A percentile compares a stretch with the other conserved stretches of the same genome.
Conservation (phyloP, 2,113 vertebrate species). For the Varanus komodoensis region DNA sequence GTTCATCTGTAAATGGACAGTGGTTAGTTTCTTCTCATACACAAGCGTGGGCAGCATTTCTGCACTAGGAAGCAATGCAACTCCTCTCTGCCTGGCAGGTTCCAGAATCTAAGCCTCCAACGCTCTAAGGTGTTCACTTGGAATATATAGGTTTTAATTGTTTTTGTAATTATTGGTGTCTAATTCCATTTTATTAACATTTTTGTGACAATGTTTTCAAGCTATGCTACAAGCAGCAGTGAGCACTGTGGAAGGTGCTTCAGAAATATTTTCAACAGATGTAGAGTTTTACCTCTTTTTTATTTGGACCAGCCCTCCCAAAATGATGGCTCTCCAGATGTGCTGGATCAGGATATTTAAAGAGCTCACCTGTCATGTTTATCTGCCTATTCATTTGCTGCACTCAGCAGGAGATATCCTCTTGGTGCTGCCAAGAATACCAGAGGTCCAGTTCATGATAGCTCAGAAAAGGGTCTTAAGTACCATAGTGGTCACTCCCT, state of each 20-base stretch:
- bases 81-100: background rate
- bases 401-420: too few species aligned
- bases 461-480: too few species aligned
- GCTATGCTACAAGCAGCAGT: background rate
- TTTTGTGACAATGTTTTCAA: background rate
- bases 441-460: too few species aligned
- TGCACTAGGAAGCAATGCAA: background rate
- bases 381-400: too few species aligned
- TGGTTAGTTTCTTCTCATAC: conserved; percentile 44
- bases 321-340: background rate
- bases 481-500: too few species aligned
- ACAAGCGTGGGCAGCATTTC: background rate
- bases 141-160: background rate
- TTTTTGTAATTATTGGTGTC: background rate
- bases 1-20: conserved; percentile 88
- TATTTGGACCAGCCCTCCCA: background rate
- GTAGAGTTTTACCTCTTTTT: background rate
- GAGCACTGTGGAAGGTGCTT: background rate
- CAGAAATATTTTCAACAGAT: background rate
- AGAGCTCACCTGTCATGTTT: background rate
- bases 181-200: background rate
- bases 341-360: background rate
- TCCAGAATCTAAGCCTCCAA: background rate
- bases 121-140: background rate
- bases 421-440: too few species aligned